These are phyloP conservation scores for Drosophila siamana DNA, from an alignment of 2,888 invertebrate genomes.

Conservation along the genomic window DNA sequence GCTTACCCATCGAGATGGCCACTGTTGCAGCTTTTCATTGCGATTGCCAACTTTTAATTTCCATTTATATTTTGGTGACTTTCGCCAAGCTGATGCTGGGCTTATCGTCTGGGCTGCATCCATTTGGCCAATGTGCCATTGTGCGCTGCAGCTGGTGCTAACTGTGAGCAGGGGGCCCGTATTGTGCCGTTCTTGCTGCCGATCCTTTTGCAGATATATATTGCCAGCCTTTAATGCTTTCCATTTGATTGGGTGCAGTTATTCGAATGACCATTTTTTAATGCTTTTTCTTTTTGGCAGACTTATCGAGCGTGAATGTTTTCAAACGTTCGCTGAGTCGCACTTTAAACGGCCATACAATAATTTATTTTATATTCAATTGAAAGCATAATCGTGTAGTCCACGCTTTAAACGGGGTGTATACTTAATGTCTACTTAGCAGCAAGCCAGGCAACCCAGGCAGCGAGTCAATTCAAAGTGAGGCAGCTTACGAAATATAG, in stretches of 20 bases:
- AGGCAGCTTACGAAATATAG: conserved; percentile 11
- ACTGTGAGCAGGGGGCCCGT: conserved; percentile 43
- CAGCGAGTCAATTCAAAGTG: conserved; percentile 30
- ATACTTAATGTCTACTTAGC: conserved; percentile 28
- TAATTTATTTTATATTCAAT: conserved; percentile 32
- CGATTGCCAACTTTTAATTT: conserved; percentile 70
- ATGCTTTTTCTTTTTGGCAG: conserved; percentile 6
- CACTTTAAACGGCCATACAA: conserved; percentile 4
- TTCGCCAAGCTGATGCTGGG: conserved; percentile 44
- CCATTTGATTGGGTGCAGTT: conserved; percentile 59
- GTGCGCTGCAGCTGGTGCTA: conserved; percentile 38
- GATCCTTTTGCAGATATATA: conserved; percentile 50
- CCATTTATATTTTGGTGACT: conserved; percentile 67
- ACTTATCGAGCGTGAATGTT: conserved; percentile 19
- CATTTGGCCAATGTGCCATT: conserved; percentile 28
- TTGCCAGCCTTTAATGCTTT: conserved; percentile 58
- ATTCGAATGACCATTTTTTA: neutral
- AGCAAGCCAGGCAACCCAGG: conserved; percentile 1
- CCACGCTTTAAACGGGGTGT: conserved; percentile 23
- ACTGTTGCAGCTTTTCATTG: conserved; percentile 35
- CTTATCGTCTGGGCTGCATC: conserved; percentile 48
- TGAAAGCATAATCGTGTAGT: conserved; percentile 34
- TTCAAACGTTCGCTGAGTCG: neutral
- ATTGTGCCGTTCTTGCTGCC: conserved; percentile 38
- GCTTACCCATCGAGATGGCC: neutral